Evolutionary conservation across 2,797 vertebrate genomes (phyloP).

Genomic region (Cygnus olor): DNA sequence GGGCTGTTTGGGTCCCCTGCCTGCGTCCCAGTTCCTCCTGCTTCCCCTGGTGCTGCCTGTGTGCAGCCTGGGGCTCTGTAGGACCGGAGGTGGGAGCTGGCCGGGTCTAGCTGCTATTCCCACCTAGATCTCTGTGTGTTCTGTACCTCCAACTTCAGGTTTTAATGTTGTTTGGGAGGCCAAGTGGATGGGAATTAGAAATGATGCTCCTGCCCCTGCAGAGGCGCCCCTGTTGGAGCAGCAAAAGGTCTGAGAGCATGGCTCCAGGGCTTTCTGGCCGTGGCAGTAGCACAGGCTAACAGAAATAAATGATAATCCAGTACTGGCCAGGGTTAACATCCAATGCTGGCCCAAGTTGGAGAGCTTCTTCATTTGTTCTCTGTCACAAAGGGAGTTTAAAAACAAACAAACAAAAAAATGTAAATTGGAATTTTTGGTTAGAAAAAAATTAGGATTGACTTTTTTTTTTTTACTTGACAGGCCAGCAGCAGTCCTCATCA

Average conservation of each 20-base stretch:
- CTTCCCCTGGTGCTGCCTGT: background rate
- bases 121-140: background rate
- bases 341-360: background rate
- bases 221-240: background rate
- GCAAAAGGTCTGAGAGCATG: background rate
- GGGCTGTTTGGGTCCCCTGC: too few species aligned
- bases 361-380: background rate
- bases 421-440: background rate
- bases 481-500: background rate
- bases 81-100: background rate
- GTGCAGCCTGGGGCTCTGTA: background rate
- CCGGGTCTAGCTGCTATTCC: background rate
- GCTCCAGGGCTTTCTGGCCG: background rate
- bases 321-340: background rate
- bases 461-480: background rate
- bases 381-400: background rate
- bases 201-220: background rate
- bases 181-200: background rate
- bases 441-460: background rate
- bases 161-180: background rate
- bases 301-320: background rate
- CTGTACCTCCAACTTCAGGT: background rate
- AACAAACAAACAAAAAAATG: background rate
- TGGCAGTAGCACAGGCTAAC: accelerated
- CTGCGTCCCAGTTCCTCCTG: background rate